Evolutionary conservation across 2,113 vertebrate genomes (phyloP).

Genomic region (Mellivora capensis): DNA sequence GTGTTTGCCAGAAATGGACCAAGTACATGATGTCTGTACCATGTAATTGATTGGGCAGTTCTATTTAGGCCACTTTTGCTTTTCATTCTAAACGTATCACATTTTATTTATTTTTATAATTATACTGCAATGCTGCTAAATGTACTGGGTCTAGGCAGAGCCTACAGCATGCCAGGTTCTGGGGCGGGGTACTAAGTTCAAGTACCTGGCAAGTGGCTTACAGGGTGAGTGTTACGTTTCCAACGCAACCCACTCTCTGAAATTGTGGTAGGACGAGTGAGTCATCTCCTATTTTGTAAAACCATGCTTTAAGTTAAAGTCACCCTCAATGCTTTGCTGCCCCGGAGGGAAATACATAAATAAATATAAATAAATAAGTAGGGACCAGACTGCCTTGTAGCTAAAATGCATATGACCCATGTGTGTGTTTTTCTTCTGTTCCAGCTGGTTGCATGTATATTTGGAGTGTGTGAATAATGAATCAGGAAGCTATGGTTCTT

Average conservation of each 20-base stretch:
- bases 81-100: background rate
- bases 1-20: background rate
- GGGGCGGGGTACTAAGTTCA: background rate
- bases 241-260: background rate
- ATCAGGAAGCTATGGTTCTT: background rate
- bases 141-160: background rate
- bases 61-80: background rate
- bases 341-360: background rate
- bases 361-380: background rate
- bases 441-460: background rate
- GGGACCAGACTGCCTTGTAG: background rate
- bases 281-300: background rate
- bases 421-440: background rate
- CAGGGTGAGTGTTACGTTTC: background rate
- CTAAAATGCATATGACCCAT: background rate
- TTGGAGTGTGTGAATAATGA: slow-evolving; percentile 26
- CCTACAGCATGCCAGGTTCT: background rate
- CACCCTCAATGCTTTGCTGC: background rate
- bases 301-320: background rate
- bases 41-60: background rate
- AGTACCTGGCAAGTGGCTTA: background rate
- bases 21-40: background rate
- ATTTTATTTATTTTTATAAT: slow-evolving; percentile 17
- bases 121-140: background rate
- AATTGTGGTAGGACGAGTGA: background rate